Evolutionary conservation across 92 coral and sea anemone species (phyloP), one percentile per base, ranked within the genome.

Genomic region (Porites evermanni): DNA sequence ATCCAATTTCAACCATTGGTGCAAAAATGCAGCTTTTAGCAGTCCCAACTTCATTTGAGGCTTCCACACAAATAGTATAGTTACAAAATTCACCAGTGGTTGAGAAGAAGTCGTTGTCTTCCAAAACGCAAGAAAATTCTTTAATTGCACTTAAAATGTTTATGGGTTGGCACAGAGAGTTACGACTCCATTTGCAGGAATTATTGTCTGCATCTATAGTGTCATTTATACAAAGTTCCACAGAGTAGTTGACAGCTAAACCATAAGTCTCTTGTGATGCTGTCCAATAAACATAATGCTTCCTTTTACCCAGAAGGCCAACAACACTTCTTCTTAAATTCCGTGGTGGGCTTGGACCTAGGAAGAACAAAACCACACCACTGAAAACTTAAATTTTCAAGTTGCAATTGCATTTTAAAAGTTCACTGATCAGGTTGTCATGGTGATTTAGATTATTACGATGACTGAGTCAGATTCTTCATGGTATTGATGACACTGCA

Each of bases 281-380:
- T 7, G 51, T 18, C 87, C 87, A 83, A 44, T 3, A 63, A 5
- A 83, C 23, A 14, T 18, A 18, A 63, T 47, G 18, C 16, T 61
- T 72, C 64, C 87, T 83, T 4, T 17, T 0, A 38, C 12, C 2
- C 11, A 10, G 52, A 14, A 13, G 0, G 8, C 87, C 87, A 5
- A 83, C 11, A 19, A 64, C 70, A 50, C 52, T 83, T 24, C 60
- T 32, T 38, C 61, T 63, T 16, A 83, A 72, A 72, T 83, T 74
- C 12, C 87, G 78, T 72, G 87, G 87, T 16, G 64, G 72, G 63
- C 87, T 83, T 12, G 87, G 79, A 5, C 76, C 87, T 83, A 47
- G 1, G 56, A 50, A 53, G 24, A 14, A 53, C 56, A 59, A 7
- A 83, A 18, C 7, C 29, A 66, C 32, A 66, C 47, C 47, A 38